These are phyloP conservation scores for Theocolax elegans DNA, from an alignment of 1,140 invertebrate genomes.

Conservation along the genomic window DNA sequence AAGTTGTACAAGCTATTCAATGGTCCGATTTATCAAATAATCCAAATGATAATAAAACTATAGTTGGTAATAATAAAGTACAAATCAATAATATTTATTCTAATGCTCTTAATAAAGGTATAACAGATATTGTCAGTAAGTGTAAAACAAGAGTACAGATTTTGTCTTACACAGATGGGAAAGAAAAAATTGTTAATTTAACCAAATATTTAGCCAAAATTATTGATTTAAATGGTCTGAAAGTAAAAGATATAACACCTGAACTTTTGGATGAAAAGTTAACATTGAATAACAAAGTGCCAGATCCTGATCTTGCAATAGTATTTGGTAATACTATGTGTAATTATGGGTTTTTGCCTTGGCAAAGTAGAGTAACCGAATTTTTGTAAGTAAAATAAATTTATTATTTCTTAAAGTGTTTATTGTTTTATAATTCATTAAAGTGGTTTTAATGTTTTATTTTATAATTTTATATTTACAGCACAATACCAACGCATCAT, in stretches of 20 bases:
- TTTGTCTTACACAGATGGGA: slow-evolving; percentile 68
- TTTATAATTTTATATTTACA: slow-evolving; percentile 39
- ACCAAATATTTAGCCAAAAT: slow-evolving; percentile 60
- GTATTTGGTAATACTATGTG: slow-evolving; percentile 71
- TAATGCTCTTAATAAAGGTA: slow-evolving; percentile 14
- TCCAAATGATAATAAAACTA: not conserved
- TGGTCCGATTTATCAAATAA: slow-evolving; percentile 55
- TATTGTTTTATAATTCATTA: not conserved
- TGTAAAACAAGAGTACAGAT: slow-evolving; percentile 66
- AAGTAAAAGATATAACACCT: slow-evolving; percentile 61
- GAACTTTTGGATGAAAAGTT: slow-evolving; percentile 68
- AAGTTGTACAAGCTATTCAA: slow-evolving; percentile 68
- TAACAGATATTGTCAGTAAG: slow-evolving; percentile 45
- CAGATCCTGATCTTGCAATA: slow-evolving; percentile 76
- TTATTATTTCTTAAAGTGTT: no score
- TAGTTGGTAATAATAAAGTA: not conserved
- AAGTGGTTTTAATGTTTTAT: not conserved
- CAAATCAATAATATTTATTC: not conserved
- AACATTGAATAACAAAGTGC: slow-evolving; percentile 64
- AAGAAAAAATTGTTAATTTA: slow-evolving; percentile 65
- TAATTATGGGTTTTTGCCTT: slow-evolving; percentile 75
- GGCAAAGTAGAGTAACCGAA: slow-evolving; percentile 78
- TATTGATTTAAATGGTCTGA: slow-evolving; percentile 51
- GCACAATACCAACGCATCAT: slow-evolving; percentile 66
- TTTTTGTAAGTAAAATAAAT: slow-evolving; percentile 68